Percentiles rank a stretch among this genome's conserved stretches.
Evolutionary conservation across 2,113 vertebrate species (phyloP).

Genomic region (Oncorhynchus masou): DNA sequence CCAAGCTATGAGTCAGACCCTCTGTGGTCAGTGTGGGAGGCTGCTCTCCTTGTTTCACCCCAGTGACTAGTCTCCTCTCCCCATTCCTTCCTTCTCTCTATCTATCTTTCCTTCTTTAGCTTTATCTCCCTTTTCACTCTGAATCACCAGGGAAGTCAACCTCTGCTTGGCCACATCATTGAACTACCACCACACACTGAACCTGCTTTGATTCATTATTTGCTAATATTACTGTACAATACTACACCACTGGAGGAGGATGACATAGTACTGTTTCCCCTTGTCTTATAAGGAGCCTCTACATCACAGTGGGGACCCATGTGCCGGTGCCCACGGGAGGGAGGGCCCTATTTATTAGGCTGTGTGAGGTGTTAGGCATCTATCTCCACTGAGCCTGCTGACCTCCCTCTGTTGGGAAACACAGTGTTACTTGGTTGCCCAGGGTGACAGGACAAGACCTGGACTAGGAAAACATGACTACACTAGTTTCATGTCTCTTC

Average conservation of each 20-base stretch:
- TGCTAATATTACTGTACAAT: slow-evolving; percentile 15
- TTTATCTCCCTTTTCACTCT: slow-evolving; percentile 32
- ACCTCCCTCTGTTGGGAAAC: not conserved
- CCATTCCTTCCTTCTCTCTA: slow-evolving; percentile 27
- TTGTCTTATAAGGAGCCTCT: slow-evolving; percentile 24
- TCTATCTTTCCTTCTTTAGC: slow-evolving; percentile 29
- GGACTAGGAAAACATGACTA: slow-evolving; percentile 39
- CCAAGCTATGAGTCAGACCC: slow-evolving; percentile 60
- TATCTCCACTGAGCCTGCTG: slow-evolving; percentile 12
- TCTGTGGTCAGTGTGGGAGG: slow-evolving; percentile 63
- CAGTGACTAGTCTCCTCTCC: slow-evolving; percentile 59
- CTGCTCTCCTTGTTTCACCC: slow-evolving; percentile 40
- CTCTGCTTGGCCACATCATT: slow-evolving; percentile 20
- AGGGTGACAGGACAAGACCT: slow-evolving; percentile 20
- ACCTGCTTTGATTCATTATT: slow-evolving; percentile 31
- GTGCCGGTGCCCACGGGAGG: slow-evolving; percentile 45
- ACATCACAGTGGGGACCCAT: slow-evolving; percentile 38
- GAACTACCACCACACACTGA: slow-evolving; percentile 11
- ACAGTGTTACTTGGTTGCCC: slow-evolving; percentile 11
- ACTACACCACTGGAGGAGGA: slow-evolving; percentile 16
- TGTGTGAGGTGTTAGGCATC: slow-evolving; percentile 32
- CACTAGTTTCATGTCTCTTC: slow-evolving; percentile 22
- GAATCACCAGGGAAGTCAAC: slow-evolving; percentile 48
- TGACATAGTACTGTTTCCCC: slow-evolving; percentile 41
- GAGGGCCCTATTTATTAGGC: not conserved